A percentile compares a stretch with the other conserved stretches of the same genome.
Conservation (phyloP, 1,140 invertebrate species). For the Ctenoplectra terminalis region DNA sequence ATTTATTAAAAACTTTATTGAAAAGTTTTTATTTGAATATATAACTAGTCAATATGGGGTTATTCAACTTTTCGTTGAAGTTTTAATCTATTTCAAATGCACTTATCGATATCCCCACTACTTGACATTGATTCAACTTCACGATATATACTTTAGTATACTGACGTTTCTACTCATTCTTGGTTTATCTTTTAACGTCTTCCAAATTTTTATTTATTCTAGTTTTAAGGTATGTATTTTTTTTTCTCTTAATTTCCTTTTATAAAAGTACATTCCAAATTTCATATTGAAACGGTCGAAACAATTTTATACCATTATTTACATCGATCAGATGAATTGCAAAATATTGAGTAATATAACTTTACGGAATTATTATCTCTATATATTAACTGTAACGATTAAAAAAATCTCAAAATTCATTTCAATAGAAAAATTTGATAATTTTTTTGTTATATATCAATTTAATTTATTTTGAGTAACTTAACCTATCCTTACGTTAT, state of each 20-base stretch:
- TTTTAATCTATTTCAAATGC: background rate
- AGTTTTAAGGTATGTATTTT: slow-evolving; percentile 24
- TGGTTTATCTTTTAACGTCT: slow-evolving; percentile 15
- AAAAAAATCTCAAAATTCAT: background rate
- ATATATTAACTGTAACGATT: background rate
- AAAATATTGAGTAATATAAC: background rate
- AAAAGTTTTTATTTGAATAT: background rate
- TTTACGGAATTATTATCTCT: background rate
- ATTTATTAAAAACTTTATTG: background rate
- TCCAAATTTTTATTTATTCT: slow-evolving; percentile 38
- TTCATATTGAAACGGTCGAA: background rate
- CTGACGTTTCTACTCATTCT: background rate
- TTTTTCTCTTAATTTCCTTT: background rate
- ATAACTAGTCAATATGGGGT: background rate
- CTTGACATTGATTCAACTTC: slow-evolving; percentile 18
- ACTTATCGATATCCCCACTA: background rate
- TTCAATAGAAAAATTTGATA: background rate
- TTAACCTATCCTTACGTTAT: background rate
- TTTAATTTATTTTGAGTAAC: background rate
- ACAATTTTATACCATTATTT: background rate
- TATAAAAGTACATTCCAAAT: background rate
- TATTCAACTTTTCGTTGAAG: background rate
- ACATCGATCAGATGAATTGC: background rate
- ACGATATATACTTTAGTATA: background rate
- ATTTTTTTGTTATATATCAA: background rate